phyloP scores from a whole-genome alignment of 2,797 vertebrate genomes.

The Cheirogaleus major region DNA sequence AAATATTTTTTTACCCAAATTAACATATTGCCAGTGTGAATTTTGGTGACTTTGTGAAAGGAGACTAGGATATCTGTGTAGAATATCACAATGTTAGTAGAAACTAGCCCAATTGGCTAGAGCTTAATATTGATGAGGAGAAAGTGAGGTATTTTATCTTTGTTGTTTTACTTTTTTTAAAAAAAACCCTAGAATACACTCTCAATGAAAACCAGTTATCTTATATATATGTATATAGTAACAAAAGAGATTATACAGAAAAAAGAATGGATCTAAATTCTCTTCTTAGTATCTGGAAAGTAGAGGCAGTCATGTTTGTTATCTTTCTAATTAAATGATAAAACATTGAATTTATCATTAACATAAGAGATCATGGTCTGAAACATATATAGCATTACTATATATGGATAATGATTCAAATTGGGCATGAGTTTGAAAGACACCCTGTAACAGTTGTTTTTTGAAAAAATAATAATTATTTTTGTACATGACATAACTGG shows the following conservation, averaged over 20 bases:
- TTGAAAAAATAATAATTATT: not conserved
- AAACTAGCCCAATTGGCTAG: not conserved
- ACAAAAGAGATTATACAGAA: not conserved
- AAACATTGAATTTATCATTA: conserved; percentile 19
- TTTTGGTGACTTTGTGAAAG: not conserved
- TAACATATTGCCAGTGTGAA: not conserved
- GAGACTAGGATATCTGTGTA: not conserved
- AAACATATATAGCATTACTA: not conserved
- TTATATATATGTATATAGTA: not conserved
- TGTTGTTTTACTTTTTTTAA: not conserved
- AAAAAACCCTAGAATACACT: not conserved
- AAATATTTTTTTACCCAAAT: not conserved
- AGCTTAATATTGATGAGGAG: not conserved
- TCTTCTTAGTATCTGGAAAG: conserved; percentile 18
- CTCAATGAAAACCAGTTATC: not conserved
- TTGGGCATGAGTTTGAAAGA: not conserved
- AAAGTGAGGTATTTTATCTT: not conserved
- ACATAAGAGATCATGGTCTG: not conserved
- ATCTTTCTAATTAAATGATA: not conserved
- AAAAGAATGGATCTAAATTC: not conserved
- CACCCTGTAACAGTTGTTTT: not conserved
- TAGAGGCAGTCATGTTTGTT: not conserved
- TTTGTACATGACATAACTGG: not conserved
- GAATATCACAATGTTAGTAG: not conserved
- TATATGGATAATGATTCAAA: not conserved